Evolutionary conservation across 1,140 invertebrate genomes (phyloP), one percentile per base, ranked within the genome.

Genomic region (Hetaerina americana): DNA sequence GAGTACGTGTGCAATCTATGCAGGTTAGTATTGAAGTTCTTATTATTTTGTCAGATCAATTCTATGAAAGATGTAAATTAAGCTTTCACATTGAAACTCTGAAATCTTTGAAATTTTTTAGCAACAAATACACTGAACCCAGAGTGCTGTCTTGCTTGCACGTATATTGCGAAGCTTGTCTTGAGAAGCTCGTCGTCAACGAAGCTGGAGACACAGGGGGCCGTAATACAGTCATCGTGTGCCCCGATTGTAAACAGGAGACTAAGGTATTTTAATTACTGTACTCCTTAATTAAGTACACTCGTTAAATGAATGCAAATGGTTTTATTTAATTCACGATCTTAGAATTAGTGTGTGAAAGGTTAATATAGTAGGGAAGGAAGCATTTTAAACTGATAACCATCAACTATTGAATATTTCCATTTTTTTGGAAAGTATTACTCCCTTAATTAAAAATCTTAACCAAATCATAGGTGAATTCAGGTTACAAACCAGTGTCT

Each of bases 81-180:
- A n/a, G n/a, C n/a, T n/a, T n/a, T n/a, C n/a, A n/a, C n/a, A n/a
- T n/a, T n/a, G n/a, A n/a, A n/a, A n/a, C n/a, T n/a, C n/a, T n/a
- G n/a, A n/a, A n/a, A n/a, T 80, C 28, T 71, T 57, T 66, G 0
- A 10, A 68, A 57, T 57, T 57, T 66, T 91, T 81, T 78, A 87
- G 87, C 75, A 86, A 88, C 77, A 90, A 90, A 76, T 82, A 92
- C 74, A 87, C 86, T 77, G 87, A 87, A 77, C 94, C 95, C 66
- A 87, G 94, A 75, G 89, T 96, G 57, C 85, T 98, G 74, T 89
- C 89, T 74, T 98, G 95, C 82, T 86, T 97, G 76, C 95, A 97
- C 84, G 92, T 93, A 5, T 97, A 95, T 82, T 97, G 95, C 82
- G 90, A 94, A 81, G 84, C 87, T 68, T 97, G 95, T 78, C 83